Conservation (phyloP, 2,888 invertebrate species). For the Neuroscelio doddi region DNA sequence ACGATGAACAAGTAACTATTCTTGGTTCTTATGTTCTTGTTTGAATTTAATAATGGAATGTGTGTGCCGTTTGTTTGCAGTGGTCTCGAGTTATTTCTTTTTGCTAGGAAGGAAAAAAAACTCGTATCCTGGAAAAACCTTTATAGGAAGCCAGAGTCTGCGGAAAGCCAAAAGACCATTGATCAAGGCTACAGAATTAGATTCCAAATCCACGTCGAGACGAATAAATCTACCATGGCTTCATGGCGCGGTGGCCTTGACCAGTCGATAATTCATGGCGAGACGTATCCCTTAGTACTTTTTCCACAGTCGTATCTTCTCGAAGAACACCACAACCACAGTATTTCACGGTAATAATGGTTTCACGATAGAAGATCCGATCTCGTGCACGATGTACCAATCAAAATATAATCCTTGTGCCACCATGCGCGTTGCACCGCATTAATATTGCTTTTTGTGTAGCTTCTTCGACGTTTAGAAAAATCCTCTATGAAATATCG, state of each 20-base stretch:
- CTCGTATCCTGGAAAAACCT: conserved; percentile 34
- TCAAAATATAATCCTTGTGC: conserved; percentile 8
- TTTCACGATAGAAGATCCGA: conserved; percentile 13
- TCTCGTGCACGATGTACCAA: conserved; percentile 3
- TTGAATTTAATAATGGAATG: conserved; percentile 33
- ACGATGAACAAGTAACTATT: conserved; percentile 7
- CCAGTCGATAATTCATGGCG: conserved; percentile 42
- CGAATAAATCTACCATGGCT: conserved; percentile 39
- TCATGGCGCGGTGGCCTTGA: conserved; percentile 39
- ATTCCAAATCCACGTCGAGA: conserved; percentile 37
- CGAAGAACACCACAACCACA: conserved; percentile 1
- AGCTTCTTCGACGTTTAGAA: too few relatives aligned
- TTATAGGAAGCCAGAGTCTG: conserved; percentile 29
- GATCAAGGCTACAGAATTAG: conserved; percentile 39
- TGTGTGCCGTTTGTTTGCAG: conserved; percentile 26
- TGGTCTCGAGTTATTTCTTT: conserved; percentile 30
- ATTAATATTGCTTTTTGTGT: too few relatives aligned
- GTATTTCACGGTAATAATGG: conserved; percentile 23
- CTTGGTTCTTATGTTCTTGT: conserved; percentile 13
- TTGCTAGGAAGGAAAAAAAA: conserved; percentile 16
- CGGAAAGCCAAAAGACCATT: conserved; percentile 34
- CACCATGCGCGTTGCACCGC: too few relatives aligned
- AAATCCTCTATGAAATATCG: too few relatives aligned
- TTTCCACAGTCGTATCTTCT: conserved; percentile 23
- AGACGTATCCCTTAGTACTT: conserved; percentile 25